Conservation (phyloP, 2,888 invertebrate genomes). For the Argynnis bischoffii region DNA sequence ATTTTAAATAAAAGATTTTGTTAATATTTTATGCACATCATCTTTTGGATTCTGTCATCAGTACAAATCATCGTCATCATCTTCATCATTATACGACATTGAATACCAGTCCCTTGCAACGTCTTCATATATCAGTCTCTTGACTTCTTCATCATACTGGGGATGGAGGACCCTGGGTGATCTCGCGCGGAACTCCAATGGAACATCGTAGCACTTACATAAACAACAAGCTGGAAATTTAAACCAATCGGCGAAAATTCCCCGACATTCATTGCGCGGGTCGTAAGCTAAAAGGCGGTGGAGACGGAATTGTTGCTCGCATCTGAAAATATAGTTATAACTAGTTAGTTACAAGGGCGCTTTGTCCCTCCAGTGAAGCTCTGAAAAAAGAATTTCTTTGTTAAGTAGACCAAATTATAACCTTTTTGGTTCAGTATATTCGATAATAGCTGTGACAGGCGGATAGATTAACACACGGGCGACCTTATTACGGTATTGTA, state of each 20-base stretch:
- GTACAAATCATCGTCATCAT: conserved; percentile 60
- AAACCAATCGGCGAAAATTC: conserved; percentile 97
- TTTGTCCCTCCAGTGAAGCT: no score
- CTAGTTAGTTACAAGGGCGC: no score
- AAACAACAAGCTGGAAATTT: conserved; percentile 96
- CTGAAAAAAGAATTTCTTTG: background rate
- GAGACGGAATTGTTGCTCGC: conserved; percentile 94
- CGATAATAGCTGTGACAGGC: no score
- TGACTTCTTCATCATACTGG: conserved; percentile 79
- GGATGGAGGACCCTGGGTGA: conserved; percentile 86
- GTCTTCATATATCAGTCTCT: conserved; percentile 82
- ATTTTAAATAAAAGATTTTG: no score
- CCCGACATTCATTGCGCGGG: conserved; percentile 95
- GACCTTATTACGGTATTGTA: no score
- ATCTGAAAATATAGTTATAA: conserved; percentile 75
- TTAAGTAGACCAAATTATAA: background rate
- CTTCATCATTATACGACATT: conserved; percentile 65
- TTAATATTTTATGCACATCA: no score
- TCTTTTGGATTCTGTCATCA: conserved; percentile 10
- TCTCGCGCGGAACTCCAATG: conserved; percentile 90
- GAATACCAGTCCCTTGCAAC: conserved; percentile 84
- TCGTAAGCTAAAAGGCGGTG: conserved; percentile 95
- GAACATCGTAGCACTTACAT: conserved; percentile 93
- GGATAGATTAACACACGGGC: no score
- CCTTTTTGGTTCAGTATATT: no score